phyloP scores from a whole-genome alignment of 2,797 vertebrate species.

The Gambelia wislizenii region DNA sequence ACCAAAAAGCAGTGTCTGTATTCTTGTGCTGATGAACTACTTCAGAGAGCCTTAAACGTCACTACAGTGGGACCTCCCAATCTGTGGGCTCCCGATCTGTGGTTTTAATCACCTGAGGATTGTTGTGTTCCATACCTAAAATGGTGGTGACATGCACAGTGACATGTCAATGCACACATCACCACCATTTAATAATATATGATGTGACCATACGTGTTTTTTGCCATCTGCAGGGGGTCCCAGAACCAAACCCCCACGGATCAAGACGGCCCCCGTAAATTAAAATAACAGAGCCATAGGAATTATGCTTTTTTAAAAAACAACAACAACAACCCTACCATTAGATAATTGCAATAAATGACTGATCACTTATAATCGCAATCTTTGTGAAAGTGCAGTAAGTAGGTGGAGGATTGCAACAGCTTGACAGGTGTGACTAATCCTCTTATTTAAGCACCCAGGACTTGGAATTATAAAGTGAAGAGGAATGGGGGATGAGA shows the following conservation, averaged over 20 bases:
- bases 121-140: too few species aligned
- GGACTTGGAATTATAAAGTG: conserved; percentile 73
- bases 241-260: too few species aligned
- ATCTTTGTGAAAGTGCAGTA: conserved; percentile 75
- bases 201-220: too few species aligned
- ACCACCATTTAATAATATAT: too few species aligned
- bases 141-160: too few species aligned
- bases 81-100: too few species aligned
- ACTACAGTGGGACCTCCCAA: too few species aligned
- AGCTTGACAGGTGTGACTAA: conserved; percentile 79
- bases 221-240: too few species aligned
- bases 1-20: background rate
- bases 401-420: conserved; percentile 72
- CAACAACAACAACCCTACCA: conserved; percentile 48
- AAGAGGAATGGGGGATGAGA: conserved; percentile 38
- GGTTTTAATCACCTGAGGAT: too few species aligned
- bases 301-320: conserved; percentile 1
- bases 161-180: too few species aligned
- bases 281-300: conserved; percentile 62
- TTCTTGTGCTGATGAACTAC: background rate
- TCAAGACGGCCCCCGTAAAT: too few species aligned
- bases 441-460: conserved; percentile 76
- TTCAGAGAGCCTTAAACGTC: background rate
- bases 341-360: conserved; percentile 78
- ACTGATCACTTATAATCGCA: conserved; percentile 82